Percentiles rank a stretch among this genome's conserved stretches.
These are phyloP conservation scores for Trematocara unimaculatum DNA, from an alignment of 2,113 vertebrate genomes.

Conservation along the genomic window DNA sequence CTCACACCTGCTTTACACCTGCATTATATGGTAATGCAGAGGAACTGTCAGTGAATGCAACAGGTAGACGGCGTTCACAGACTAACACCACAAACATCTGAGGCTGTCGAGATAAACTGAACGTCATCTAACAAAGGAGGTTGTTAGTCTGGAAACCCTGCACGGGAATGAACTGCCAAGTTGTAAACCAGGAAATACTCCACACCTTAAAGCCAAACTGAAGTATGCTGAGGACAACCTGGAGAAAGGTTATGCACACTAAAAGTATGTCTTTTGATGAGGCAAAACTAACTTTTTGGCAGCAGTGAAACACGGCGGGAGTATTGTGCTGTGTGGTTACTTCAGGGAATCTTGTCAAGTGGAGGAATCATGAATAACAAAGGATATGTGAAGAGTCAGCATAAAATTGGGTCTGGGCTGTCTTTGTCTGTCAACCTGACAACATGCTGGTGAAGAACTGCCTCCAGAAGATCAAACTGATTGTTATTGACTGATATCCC, in stretches of 20 bases:
- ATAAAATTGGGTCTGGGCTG: neutral
- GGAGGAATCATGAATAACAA: neutral
- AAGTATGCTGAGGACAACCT: neutral
- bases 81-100: neutral
- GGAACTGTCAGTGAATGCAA: neutral
- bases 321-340: fast-evolving
- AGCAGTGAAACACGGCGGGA: neutral
- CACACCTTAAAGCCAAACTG: neutral
- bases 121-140: neutral
- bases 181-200: neutral
- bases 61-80: fast-evolving
- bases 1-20: neutral
- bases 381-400: neutral
- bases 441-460: neutral
- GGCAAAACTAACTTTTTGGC: neutral
- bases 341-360: neutral
- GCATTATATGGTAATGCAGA: slow-evolving; percentile 1
- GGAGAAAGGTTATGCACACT: neutral
- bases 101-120: neutral
- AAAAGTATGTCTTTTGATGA: neutral
- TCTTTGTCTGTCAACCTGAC: neutral
- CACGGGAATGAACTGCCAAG: neutral
- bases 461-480: neutral
- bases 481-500: neutral
- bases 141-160: neutral